Evolutionary conservation across 2,888 invertebrate genomes (phyloP).

Genomic region (Rhogogaster chlorosoma): DNA sequence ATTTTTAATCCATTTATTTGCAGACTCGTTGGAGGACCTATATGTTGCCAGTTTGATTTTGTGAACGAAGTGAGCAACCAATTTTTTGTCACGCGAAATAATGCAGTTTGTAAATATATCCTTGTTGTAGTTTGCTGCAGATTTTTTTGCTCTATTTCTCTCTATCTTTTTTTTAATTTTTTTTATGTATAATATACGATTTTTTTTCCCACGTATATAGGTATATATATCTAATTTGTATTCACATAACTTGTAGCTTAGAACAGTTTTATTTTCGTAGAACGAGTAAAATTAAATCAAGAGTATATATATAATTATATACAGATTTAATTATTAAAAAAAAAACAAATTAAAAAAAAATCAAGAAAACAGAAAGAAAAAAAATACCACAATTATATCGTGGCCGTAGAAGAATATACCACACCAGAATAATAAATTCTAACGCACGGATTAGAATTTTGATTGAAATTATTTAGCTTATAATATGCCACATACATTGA

Average conservation of each 20-base stretch:
- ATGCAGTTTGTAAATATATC: background rate
- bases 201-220: constrained; percentile 28
- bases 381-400: constrained; percentile 36
- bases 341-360: background rate
- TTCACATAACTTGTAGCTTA: background rate
- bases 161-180: constrained; percentile 24
- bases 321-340: constrained; percentile 46
- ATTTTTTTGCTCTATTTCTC: no score
- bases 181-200: background rate
- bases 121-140: background rate
- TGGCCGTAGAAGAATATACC: background rate
- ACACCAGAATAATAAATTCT: background rate
- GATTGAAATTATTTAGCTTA: background rate
- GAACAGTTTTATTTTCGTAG: background rate
- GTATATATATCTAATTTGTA: constrained; percentile 21
- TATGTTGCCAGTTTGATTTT: constrained; percentile 61
- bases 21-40: constrained; percentile 61
- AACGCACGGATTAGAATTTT: background rate
- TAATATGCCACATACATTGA: background rate
- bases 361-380: constrained; percentile 41
- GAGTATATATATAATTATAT: background rate
- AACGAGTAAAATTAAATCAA: background rate
- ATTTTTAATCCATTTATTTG: constrained; percentile 56
- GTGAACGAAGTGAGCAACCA: constrained; percentile 63
- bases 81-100: constrained; percentile 8